phyloP scores from a whole-genome alignment of 2,113 vertebrate species.

The Nibea coibor region DNA sequence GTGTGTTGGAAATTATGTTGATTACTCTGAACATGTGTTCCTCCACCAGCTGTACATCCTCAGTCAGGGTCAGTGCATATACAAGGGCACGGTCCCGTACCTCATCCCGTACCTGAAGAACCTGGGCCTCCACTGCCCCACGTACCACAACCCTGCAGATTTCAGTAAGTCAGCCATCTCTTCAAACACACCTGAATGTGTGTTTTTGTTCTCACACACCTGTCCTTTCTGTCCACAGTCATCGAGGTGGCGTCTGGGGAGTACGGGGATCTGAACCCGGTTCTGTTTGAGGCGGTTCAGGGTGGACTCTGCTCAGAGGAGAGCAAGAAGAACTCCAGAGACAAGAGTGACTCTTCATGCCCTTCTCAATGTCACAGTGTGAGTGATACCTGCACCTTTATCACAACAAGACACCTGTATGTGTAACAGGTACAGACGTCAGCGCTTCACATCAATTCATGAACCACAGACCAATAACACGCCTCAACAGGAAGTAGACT shows the following conservation, averaged over 20 bases:
- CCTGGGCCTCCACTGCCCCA: slow-evolving; percentile 96
- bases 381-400: slow-evolving; percentile 65
- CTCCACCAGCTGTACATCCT: slow-evolving; percentile 93
- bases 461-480: neutral
- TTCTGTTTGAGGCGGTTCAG: slow-evolving; percentile 96
- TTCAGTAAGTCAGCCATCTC: slow-evolving; percentile 91
- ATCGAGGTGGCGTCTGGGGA: slow-evolving; percentile 98
- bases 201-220: slow-evolving; percentile 23
- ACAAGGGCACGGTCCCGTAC: slow-evolving; percentile 94
- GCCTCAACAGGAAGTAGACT: too few relatives aligned
- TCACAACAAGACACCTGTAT: neutral
- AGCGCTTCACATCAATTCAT: neutral
- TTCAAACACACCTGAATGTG: neutral
- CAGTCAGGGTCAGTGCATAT: slow-evolving; percentile 99
- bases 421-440: neutral
- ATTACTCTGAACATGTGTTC: slow-evolving; percentile 48
- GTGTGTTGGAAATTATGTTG: slow-evolving; percentile 52
- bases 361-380: slow-evolving; percentile 86
- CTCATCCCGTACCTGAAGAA: slow-evolving; percentile 98
- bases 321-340: slow-evolving; percentile 90
- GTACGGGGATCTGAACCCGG: slow-evolving; percentile 95
- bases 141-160: slow-evolving; percentile 98
- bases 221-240: slow-evolving; percentile 81
- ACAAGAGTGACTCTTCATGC: slow-evolving; percentile 87
- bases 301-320: slow-evolving; percentile 92